A percentile compares a stretch with the other conserved stretches of the same genome.
Conservation (phyloP, 2,113 vertebrate genomes). For the Bostrychus sinensis region DNA sequence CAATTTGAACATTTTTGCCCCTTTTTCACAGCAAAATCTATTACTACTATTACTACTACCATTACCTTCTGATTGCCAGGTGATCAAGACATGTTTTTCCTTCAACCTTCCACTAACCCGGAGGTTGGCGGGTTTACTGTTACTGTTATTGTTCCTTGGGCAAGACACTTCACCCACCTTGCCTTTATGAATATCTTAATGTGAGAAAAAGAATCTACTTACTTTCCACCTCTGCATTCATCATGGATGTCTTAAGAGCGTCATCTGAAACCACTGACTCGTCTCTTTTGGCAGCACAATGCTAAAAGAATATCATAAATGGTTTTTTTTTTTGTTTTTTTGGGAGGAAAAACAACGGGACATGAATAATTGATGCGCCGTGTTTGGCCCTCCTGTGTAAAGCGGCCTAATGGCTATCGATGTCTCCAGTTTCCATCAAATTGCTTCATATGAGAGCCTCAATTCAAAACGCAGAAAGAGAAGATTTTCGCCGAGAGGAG, state of each 20-base stretch:
- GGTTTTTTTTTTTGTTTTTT: too few relatives aligned
- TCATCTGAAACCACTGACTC: slow-evolving; percentile 61
- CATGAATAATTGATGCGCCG: slow-evolving; percentile 74
- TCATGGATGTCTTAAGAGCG: slow-evolving; percentile 51
- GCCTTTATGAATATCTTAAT: too few relatives aligned
- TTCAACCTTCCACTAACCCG: too few relatives aligned
- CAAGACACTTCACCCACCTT: not conserved
- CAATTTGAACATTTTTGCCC: too few relatives aligned
- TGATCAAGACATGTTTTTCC: too few relatives aligned
- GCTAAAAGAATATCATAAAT: slow-evolving; percentile 63
- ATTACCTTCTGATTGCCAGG: too few relatives aligned
- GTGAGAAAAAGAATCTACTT: too few relatives aligned
- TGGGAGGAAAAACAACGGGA: slow-evolving; percentile 45
- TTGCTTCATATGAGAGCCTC: slow-evolving; percentile 65
- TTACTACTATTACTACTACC: too few relatives aligned
- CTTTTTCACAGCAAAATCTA: too few relatives aligned
- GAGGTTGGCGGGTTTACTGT: too few relatives aligned
- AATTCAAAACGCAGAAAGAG: slow-evolving; percentile 57
- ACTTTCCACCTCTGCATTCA: slow-evolving; percentile 42
- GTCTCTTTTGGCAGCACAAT: slow-evolving; percentile 48
- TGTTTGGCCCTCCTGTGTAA: slow-evolving; percentile 61
- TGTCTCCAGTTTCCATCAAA: slow-evolving; percentile 72
- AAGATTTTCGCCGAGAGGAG: slow-evolving; percentile 50
- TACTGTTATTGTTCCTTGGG: not conserved
- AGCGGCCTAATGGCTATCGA: slow-evolving; percentile 69